Base-by-base conservation (phyloP, 2,888 invertebrate species). In the Hirtodrosophila duncani region DNA sequence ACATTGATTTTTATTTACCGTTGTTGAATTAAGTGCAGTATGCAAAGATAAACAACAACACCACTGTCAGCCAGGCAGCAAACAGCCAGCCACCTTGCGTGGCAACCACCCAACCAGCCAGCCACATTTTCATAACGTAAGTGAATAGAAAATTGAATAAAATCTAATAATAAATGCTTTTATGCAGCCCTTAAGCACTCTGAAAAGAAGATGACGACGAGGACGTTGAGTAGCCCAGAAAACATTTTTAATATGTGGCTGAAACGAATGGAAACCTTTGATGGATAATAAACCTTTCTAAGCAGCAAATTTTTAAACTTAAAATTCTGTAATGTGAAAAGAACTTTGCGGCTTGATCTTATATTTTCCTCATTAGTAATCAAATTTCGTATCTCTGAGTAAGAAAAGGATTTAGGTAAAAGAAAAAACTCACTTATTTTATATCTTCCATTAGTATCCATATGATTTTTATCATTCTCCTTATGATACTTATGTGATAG, bases 81-180 rank as follows among this genome's bases (percentile, higher is more conserved):
- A 14, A 20, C 7, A 39, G 31, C 24, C 9, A 42, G 7, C 3
- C 3, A 4, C 8, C 3, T n/a, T 3, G 9, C 26, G 8, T 3
- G 7, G 7, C n/a, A 14, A 8, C 13, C 9, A 9, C 9, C 24
- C 31, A 48, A 46, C 53, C 43, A 46, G 42, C 53, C 56, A 57
- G 68, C 69, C 67, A 75, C 75, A 77, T 77, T 77, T 77, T 77
- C 75, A 77, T 78, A 77, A 77, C 65, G 75, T 78, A 77, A 77
- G 75, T 77, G 78, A 77, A 77, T 78, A 77, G 75, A 77, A 77
- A 77, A 77, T 77, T 77, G 75, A 77, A 77, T 77, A 74, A 77
- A 77, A 78, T 77, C 75, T 78, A 77, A 77, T 77, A 77, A 78
- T 75, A 77, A 77, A 77, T 78, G 75, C 75, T 77, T 77, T 77